Base-by-base conservation (phyloP, 1,140 invertebrate genomes). In the Ceratina japonica region DNA sequence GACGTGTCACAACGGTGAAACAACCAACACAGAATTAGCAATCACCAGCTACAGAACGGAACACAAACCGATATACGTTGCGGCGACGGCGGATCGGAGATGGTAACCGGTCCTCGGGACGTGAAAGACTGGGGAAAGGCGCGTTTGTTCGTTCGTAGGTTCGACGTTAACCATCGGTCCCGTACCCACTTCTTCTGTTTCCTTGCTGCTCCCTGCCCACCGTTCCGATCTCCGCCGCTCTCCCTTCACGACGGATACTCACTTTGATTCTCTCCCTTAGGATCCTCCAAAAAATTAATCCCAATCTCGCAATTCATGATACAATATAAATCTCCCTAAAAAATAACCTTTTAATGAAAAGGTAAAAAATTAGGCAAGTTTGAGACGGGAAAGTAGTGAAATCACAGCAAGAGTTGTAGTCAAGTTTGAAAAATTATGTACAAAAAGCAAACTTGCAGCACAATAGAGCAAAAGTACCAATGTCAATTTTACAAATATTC, bases 91-190 rank as follows among this genome's bases (percentile, higher is more conserved):
- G 59, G 20, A 31, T n/a, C 37, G 10, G 24, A 68, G 78, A 79
- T 89, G 86, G 83, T 85, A 87, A 89, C 88, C 87, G 85, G 83
- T 84, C 89, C 88, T 91, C 82, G 85, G 81, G 85, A 88, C 87
- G 84, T 86, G 90, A 89, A 89, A 92, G 91, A 92, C 91, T 92
- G 91, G 91, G 79, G 86, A 89, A 88, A 87, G 83, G 80, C 66
- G 76, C 73, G 81, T 85, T 79, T 78, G 84, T 79, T 84, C 69
- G 81, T 80, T 79, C 62, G 79, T 70, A 49, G 71, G 58, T 78
- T 70, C 59, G 61, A 62, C 51, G 73, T 75, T 71, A 61, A 84
- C 56, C 70, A 76, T 77, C 73, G 71, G 31, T 61, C 24, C 12
- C n/a, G 51, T 62, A 66, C 75, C 79, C 77, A 80, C 70, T 63